Base-by-base conservation (phyloP, 1,140 invertebrate species). In the Maconellicoccus hirsutus region DNA sequence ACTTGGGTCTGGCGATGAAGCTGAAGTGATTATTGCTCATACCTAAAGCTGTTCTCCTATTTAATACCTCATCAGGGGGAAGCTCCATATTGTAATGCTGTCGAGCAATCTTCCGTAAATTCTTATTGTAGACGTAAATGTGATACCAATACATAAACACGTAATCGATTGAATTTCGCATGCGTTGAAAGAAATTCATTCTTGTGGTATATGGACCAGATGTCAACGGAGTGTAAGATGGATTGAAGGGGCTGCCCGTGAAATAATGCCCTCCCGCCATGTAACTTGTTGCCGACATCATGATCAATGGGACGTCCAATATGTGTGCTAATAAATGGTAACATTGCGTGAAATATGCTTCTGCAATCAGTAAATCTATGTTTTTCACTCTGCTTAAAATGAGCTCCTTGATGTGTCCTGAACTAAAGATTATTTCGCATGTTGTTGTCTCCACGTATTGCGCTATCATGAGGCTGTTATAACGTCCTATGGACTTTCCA, bases 1-100 rank as follows among this genome's bases (percentile, higher is more conserved):
- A 59, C 2, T 75, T 69, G 0, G 77, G 79, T 70, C 77, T 66
- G 61, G 1, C 10, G 2, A 66, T 12, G 10, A 66, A 23, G 25
- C 61, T 66, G 19, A 66, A 66, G 39, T 70, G 42, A 1, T 29
- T 72, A 33, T 72, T 72, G 1, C 14, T 0, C 8, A 72, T 70
- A 1, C 69, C 19, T 1, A 72, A 3, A 10, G 71, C 42, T 3
- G n/a, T 16, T 3, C 16, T 14, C 42, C 16, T 52, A 16, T 52
- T 52, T 16, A 52, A 16, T 19, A 8, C 42, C 3, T 52, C 42
- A 3, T 16, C 16, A 52, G 42, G n/a, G 3, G 42, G 42, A 16
- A 3, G n/a, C 42, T 52, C 42, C 42, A 52, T 52, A 3, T 14
- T 16, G 42, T 8, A 19, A 4, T 8, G 2, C 3, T 52, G 6